Base-by-base conservation (phyloP, 2,888 invertebrate species). In the Tachina lurida region DNA sequence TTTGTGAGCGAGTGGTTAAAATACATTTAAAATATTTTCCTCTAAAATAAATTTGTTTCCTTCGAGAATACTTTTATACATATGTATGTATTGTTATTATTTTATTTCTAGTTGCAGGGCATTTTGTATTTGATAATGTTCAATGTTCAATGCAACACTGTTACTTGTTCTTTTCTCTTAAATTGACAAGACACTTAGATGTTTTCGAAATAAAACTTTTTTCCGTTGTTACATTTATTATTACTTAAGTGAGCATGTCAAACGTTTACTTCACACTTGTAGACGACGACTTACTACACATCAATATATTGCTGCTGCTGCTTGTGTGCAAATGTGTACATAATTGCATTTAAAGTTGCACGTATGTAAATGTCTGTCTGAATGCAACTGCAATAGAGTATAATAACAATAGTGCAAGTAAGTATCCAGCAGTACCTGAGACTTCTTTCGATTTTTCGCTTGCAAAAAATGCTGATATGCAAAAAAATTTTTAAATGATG, bases 131-230 rank as follows among this genome's bases (percentile, higher is more conserved):
- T 7, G 31, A 31, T 7, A 31, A 31, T 31, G 31, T 31, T 31
- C 31, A 31, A 31, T 31, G 31, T 31, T 31, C 31, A 31, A 31
- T 31, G 31, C 31, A 31, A 31, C 0, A 7, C 7, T 31, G 7
- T 31, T 31, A 31, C 31, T 31, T 31, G 31, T n/a, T 47, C 22
- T 31, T 62, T 52, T 56, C 45, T 31, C 52, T 52, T 70, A 71
- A 75, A 79, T 71, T 75, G 84, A 79, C 74, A 78, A 78, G 68
- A 75, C 60, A 60, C 62, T 80, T 76, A 71, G 67, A 76, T 81
- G 76, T 77, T 65, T 76, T 65, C 54, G 60, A 77, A 62, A 56
- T 77, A 62, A 58, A 63, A 80, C 68, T 80, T 73, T 54, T 73
- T 82, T 75, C 52, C 52, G 73, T 70, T 83, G 79, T 74, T 62